These are phyloP conservation scores for Knipowitschia caucasica DNA, from an alignment of 2,797 vertebrate species.

Conservation along the genomic window DNA sequence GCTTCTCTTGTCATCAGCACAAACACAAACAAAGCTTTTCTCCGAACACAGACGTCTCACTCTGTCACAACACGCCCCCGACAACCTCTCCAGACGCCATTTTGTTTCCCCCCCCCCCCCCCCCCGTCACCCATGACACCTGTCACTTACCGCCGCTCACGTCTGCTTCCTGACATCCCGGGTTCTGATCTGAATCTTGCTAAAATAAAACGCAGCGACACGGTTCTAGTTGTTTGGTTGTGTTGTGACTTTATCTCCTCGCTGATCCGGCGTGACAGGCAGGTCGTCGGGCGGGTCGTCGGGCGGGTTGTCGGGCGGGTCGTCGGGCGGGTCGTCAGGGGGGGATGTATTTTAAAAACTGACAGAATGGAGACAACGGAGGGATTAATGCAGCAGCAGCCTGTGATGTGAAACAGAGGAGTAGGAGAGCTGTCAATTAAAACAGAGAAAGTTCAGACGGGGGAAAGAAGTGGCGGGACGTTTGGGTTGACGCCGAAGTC, in stretches of 20 bases:
- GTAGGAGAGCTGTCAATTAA: conserved; percentile 24
- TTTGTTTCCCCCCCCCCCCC: neutral
- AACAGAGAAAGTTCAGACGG: conserved; percentile 2
- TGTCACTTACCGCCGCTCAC: neutral
- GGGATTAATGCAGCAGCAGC: neutral
- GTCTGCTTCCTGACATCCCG: neutral
- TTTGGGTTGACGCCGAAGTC: neutral
- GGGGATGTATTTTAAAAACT: neutral
- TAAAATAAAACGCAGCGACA: neutral
- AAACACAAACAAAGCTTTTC: neutral
- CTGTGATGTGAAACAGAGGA: conserved; percentile 14
- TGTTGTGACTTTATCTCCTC: conserved; percentile 7
- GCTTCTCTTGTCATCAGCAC: neutral
- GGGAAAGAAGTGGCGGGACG: neutral
- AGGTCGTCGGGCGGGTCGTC: too few relatives aligned
- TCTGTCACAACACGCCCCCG: conserved; percentile 1
- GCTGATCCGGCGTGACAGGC: neutral
- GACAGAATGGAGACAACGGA: conserved; percentile 2
- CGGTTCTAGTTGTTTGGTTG: neutral
- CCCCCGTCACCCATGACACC: neutral
- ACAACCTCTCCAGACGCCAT: neutral
- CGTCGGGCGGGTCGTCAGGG: too few relatives aligned
- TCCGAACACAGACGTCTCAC: neutral
- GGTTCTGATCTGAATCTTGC: neutral
- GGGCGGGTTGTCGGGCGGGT: too few relatives aligned